Percentiles rank a stretch among this genome's conserved stretches.
These are phyloP conservation scores for Epizoanthus illoricatus DNA, from an alignment of 92 coral and sea anemone species.

Conservation along the genomic window DNA sequence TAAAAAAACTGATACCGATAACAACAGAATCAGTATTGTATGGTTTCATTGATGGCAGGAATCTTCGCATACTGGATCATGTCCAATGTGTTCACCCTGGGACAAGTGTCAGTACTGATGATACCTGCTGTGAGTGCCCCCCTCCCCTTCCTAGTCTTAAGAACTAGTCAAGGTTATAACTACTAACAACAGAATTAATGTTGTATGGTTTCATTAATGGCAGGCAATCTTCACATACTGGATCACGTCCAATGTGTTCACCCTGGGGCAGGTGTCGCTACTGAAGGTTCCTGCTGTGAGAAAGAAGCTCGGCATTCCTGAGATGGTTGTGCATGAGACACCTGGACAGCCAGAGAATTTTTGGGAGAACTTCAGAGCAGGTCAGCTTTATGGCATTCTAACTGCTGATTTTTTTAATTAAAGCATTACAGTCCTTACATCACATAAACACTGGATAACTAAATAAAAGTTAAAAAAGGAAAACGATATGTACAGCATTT, in stretches of 20 bases:
- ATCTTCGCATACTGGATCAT: conserved; percentile 87
- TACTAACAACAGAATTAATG: not conserved
- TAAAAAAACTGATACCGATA: not conserved
- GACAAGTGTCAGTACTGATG: conserved; percentile 32
- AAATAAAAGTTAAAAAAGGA: no score
- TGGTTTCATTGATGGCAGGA: conserved; percentile 48
- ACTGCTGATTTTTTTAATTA: no score
- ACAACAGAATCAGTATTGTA: not conserved
- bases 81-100: conserved; percentile 55
- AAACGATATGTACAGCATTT: no score
- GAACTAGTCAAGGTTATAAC: not conserved
- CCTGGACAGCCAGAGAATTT: conserved; percentile 66
- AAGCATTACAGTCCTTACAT: no score
- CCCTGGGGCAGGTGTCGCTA: conserved; percentile 77
- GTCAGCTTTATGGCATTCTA: conserved; percentile 34
- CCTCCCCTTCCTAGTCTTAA: no score
- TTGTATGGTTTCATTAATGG: not conserved
- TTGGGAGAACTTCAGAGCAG: conserved; percentile 91
- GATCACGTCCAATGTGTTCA: conserved; percentile 89
- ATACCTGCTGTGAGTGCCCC: conserved; percentile 57
- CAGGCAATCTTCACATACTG: conserved; percentile 88
- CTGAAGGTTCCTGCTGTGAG: conserved; percentile 66
- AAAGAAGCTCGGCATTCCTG: conserved; percentile 85
- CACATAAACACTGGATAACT: no score
- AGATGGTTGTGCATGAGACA: conserved; percentile 64